Conservation (phyloP, 2,113 vertebrate genomes). For the Glaucidium brasilianum region DNA sequence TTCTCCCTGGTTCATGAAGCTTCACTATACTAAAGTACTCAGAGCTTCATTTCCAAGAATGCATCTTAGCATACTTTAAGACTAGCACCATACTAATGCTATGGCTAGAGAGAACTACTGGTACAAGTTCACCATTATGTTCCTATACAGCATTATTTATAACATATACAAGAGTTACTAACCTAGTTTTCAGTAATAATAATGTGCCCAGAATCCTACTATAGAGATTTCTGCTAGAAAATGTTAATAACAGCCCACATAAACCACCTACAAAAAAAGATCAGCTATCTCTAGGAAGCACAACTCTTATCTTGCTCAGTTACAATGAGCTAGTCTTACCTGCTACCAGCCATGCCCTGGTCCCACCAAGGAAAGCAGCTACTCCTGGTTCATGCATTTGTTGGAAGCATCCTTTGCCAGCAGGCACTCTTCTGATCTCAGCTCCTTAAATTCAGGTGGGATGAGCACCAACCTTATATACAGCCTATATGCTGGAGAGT, state of each 20-base stretch:
- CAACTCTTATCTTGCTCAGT: rapidly evolving
- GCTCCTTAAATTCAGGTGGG: background rate
- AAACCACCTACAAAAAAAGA: background rate
- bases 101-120: background rate
- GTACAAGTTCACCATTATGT: background rate
- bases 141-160: background rate
- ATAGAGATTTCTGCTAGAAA: background rate
- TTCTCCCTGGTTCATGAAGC: background rate
- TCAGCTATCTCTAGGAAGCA: rapidly evolving
- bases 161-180: background rate
- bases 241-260: rapidly evolving
- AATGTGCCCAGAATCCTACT: background rate
- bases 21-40: background rate
- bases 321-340: rapidly evolving
- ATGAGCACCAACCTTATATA: rapidly evolving
- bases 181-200: background rate
- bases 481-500: rapidly evolving
- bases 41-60: background rate
- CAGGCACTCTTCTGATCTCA: background rate
- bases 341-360: rapidly evolving
- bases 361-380: rapidly evolving
- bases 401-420: background rate
- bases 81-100: background rate
- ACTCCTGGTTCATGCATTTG: background rate
- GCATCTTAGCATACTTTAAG: background rate